Conservation (phyloP, 2,888 invertebrate genomes). For the Cyclophora punctaria region DNA sequence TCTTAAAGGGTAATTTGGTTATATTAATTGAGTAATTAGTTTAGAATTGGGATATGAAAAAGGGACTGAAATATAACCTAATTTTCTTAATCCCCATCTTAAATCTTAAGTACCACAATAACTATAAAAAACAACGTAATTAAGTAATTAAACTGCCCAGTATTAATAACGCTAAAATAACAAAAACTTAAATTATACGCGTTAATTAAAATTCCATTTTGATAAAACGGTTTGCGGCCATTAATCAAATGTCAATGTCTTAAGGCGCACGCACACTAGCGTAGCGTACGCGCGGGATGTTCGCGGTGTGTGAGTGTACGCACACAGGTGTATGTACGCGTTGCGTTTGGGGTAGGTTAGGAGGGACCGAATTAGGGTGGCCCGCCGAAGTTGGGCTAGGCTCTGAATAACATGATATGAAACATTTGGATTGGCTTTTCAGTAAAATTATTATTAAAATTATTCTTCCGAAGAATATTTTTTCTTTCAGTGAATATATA, state of each 20-base stretch:
- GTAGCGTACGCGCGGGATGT: constrained; percentile 9
- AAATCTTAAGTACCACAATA: no score
- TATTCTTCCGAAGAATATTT: not conserved
- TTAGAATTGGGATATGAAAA: no score
- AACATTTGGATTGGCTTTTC: constrained; percentile 28
- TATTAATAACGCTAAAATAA: no score
- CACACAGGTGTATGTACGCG: constrained; percentile 26
- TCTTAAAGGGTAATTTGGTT: no score
- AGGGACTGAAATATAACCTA: no score
- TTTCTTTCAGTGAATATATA: not conserved
- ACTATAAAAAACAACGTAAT: no score
- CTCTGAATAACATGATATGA: constrained; percentile 49
- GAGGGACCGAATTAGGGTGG: constrained; percentile 56
- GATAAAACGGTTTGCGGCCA: constrained; percentile 3
- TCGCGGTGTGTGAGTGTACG: constrained; percentile 10
- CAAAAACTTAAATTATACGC: no score
- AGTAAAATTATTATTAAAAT: constrained; percentile 4
- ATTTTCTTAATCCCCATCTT: no score
- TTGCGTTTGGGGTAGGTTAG: constrained; percentile 64
- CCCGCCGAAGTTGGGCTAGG: constrained; percentile 66
- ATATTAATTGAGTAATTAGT: no score
- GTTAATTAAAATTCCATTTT: no score
- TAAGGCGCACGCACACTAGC: constrained; percentile 16
- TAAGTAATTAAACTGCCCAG: no score
- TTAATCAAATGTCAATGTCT: constrained; percentile 15